phyloP scores from a whole-genome alignment of 2,888 invertebrate genomes.

The Torymus tubicola region DNA sequence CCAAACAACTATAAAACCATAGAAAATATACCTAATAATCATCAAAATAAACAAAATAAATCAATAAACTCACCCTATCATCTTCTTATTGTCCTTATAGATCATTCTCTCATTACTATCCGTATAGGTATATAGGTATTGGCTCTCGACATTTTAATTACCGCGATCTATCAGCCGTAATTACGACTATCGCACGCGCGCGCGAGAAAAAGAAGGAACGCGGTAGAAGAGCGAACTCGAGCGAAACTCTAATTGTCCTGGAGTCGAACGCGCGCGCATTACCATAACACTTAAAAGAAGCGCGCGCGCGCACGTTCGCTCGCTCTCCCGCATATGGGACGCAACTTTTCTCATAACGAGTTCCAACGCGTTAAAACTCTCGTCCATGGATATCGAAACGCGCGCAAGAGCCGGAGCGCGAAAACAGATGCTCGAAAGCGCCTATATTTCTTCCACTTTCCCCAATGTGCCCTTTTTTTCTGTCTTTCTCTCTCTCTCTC shows the following conservation, averaged over 20 bases:
- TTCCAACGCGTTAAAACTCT: slow-evolving; percentile 5
- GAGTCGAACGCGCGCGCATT: slow-evolving; percentile 3
- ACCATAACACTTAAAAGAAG: slow-evolving; percentile 30
- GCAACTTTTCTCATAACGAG: slow-evolving; percentile 38
- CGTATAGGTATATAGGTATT: not conserved
- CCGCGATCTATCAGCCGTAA: too few species aligned
- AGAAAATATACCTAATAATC: too few species aligned
- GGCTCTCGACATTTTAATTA: slow-evolving; percentile 6
- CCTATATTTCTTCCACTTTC: not conserved
- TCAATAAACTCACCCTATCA: too few species aligned
- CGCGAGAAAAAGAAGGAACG: too few species aligned
- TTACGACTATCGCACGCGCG: too few species aligned
- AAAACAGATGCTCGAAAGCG: not conserved
- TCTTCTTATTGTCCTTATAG: too few species aligned
- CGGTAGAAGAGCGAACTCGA: too few species aligned
- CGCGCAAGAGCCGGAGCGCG: not conserved
- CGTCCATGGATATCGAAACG: too few species aligned
- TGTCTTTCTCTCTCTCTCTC: too few species aligned
- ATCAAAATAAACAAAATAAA: too few species aligned
- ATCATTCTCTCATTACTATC: not conserved
- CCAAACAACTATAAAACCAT: too few species aligned
- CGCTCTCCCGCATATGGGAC: not conserved
- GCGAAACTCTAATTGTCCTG: slow-evolving; percentile 4
- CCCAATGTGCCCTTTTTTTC: not conserved
- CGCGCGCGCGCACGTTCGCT: not conserved